phyloP scores from a whole-genome alignment of 2,888 invertebrate genomes.

The Parnassius smintheus region DNA sequence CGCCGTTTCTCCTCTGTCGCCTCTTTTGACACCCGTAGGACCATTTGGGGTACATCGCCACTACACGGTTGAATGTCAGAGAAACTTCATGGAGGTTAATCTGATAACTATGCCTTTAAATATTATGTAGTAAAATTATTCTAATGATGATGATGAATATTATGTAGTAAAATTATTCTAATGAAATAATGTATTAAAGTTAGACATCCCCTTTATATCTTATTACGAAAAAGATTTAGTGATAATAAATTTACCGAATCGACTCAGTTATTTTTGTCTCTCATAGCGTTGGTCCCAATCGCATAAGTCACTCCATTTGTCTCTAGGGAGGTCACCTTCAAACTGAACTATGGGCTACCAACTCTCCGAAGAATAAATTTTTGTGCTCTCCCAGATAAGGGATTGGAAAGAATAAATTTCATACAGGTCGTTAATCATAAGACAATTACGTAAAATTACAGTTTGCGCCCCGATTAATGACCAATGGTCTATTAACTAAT shows the following conservation, averaged over 20 bases:
- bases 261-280: constrained; percentile 38
- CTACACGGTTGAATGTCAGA: too few species aligned
- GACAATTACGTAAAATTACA: constrained; percentile 11
- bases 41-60: too few species aligned
- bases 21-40: too few species aligned
- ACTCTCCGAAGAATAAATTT: constrained; percentile 33
- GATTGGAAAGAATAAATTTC: constrained; percentile 32
- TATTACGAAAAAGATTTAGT: constrained; percentile 31
- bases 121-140: too few species aligned
- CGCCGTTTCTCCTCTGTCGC: too few species aligned
- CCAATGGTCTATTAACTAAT: too few species aligned
- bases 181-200: too few species aligned
- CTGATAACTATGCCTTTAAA: too few species aligned
- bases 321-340: constrained; percentile 39
- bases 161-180: too few species aligned
- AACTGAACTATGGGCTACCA: constrained; percentile 35
- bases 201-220: too few species aligned
- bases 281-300: constrained; percentile 34
- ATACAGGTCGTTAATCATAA: constrained; percentile 19
- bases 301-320: constrained; percentile 40
- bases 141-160: too few species aligned
- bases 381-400: constrained; percentile 22
- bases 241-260: constrained; percentile 42
- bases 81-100: too few species aligned
- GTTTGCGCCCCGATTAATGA: neutral